These are phyloP conservation scores for Antheraea pernyi DNA, from an alignment of 1,140 invertebrate genomes.

Conservation along the genomic window DNA sequence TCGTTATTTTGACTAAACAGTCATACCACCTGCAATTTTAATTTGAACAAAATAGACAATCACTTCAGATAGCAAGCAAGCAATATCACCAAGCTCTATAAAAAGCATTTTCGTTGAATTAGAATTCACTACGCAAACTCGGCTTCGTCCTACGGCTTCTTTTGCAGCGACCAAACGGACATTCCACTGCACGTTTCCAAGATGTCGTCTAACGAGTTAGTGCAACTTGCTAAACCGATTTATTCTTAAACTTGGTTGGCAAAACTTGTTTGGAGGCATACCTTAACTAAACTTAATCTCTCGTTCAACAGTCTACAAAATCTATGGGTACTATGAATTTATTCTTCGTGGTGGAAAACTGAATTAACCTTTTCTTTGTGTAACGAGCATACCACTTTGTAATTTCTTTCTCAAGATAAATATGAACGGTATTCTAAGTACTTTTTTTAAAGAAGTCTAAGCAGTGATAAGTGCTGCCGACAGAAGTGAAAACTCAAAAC, in stretches of 20 bases:
- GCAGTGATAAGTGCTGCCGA: too few relatives aligned
- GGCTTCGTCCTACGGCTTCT: slow-evolving; percentile 14
- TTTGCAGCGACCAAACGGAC: slow-evolving; percentile 19
- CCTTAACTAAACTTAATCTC: not conserved
- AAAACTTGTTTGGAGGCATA: not conserved
- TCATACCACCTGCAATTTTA: not conserved
- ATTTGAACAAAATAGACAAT: too few relatives aligned
- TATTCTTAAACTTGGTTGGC: slow-evolving; percentile 1
- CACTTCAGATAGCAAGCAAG: not conserved
- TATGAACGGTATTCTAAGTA: too few relatives aligned
- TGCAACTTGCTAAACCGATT: slow-evolving; percentile 14
- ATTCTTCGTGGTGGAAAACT: not conserved
- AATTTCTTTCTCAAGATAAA: too few relatives aligned
- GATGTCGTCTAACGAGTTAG: slow-evolving; percentile 18
- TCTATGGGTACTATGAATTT: not conserved
- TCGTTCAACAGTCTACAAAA: not conserved
- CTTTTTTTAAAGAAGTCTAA: too few relatives aligned
- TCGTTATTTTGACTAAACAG: too few relatives aligned
- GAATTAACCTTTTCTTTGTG: not conserved
- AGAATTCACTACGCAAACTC: slow-evolving; percentile 31
- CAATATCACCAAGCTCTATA: not conserved
- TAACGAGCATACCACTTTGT: too few relatives aligned
- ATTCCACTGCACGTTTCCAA: slow-evolving; percentile 19
- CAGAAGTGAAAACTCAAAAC: too few relatives aligned
- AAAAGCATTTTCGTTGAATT: slow-evolving; percentile 12